Evolutionary conservation across 30 jellyfish, hydroid and myxozoan genomes (phyloP), one percentile per base, ranked within the genome.

Genomic region (Hydra vulgaris): DNA sequence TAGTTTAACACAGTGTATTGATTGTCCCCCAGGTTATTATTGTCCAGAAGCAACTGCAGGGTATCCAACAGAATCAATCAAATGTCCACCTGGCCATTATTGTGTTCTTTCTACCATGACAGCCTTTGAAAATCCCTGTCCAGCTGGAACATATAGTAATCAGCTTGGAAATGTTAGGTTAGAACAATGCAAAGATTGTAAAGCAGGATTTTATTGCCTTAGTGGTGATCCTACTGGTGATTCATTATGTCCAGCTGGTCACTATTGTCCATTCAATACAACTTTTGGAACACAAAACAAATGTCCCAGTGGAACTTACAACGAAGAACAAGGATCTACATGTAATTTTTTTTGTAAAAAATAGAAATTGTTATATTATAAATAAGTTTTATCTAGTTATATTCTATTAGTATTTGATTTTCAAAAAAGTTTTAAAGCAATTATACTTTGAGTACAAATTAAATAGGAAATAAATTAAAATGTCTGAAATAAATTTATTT

Each of bases 211-310:
- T 78, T 92, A 87, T 71, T 92, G 98, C 74, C 86, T 76, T 23
- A 92, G 96, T 19, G 98, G 98, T 56, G 96, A 92, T 55, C 87
- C 95, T 23, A 79, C 95, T 1, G 97, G 97, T 8, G 97, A 91
- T 67, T 56, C 71, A 17, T 78, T 87, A 25, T 92, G 98, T 73
- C 98, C 95, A 17, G 84, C 77, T 91, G 98, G 98, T 19, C 98
- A 92, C 81, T 92, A 82, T 78, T 92, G 98, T 26, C 96, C 95
- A 15, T 89, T 82, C 0, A 84, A 78, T 27, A 92, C 98, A 12
- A 52, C 89, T 18, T 66, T 95, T 19, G 87, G 95, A 18, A 87
- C 83, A 54, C 91, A 84, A 73, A 68, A 83, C 79, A 96, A 96
- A 0, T 92, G 98, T 66, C 89, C 87, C 17, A 95, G 94, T 74